These are phyloP conservation scores for Colinus virginianus DNA, from an alignment of 2,113 vertebrate species.

Conservation along the genomic window DNA sequence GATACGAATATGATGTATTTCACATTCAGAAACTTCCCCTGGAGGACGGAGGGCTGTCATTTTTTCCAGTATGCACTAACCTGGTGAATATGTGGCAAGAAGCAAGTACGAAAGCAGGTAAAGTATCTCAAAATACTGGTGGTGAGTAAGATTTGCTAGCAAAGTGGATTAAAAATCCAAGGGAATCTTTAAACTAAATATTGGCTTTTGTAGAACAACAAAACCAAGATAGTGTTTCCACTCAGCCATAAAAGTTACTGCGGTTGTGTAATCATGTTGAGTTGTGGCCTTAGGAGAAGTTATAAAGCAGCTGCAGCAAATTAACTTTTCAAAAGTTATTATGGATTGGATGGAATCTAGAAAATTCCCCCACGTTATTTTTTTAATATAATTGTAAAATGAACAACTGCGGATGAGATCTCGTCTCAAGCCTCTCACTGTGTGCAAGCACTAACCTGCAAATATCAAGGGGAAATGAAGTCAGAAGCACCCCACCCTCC, in stretches of 20 bases:
- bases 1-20: background rate
- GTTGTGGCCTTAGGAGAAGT: constrained; percentile 66
- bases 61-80: background rate
- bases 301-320: constrained; percentile 67
- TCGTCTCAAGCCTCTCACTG: background rate
- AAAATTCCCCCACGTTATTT: constrained; percentile 35
- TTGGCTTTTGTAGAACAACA: constrained; percentile 62
- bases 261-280: constrained; percentile 65
- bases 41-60: background rate
- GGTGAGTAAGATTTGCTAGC: background rate
- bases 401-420: background rate
- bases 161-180: constrained; percentile 62
- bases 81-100: background rate
- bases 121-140: background rate
- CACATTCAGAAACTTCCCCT: background rate
- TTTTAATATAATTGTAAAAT: background rate
- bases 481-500: background rate
- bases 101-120: background rate
- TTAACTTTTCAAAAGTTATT: constrained; percentile 68
- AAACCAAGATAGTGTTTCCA: constrained; percentile 58
- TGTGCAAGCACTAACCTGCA: background rate
- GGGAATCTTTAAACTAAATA: constrained; percentile 60
- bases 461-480: background rate
- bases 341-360: constrained; percentile 59
- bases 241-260: constrained; percentile 59